Percentiles rank a stretch among this genome's conserved stretches.
Conservation (phyloP, 2,113 vertebrate species). For the Picathartes gymnocephalus region DNA sequence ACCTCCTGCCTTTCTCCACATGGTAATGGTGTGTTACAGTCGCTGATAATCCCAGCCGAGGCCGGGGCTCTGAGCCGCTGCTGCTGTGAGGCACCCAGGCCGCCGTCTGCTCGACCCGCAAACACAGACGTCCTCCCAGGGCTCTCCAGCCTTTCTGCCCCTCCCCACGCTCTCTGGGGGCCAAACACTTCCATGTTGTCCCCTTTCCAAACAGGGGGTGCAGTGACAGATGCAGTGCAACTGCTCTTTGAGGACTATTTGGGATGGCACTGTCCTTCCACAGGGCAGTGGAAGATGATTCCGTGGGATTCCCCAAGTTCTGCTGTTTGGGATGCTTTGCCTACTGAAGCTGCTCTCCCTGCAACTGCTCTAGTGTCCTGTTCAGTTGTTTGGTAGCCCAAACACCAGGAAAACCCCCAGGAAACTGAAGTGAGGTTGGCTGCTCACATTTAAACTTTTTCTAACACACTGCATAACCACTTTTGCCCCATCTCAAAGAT, state of each 20-base stretch:
- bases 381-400: neutral
- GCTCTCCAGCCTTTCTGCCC: neutral
- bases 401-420: neutral
- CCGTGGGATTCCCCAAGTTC: fast-evolving
- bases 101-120: neutral
- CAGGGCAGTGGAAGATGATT: neutral
- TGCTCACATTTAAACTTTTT: neutral
- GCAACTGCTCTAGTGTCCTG: neutral
- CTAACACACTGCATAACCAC: neutral
- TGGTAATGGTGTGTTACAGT: fast-evolving
- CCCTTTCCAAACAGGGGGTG: neutral
- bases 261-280: neutral
- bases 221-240: neutral
- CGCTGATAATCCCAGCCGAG: fast-evolving
- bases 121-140: neutral
- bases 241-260: neutral
- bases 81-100: fast-evolving
- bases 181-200: neutral
- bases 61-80: fast-evolving
- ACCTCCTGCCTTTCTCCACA: neutral
- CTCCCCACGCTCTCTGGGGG: neutral
- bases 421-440: neutral
- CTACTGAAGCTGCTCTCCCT: neutral
- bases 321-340: neutral
- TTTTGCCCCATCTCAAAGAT: neutral